These are phyloP conservation scores for Tyto alba DNA, from an alignment of 2,113 vertebrate species.

Conservation along the genomic window DNA sequence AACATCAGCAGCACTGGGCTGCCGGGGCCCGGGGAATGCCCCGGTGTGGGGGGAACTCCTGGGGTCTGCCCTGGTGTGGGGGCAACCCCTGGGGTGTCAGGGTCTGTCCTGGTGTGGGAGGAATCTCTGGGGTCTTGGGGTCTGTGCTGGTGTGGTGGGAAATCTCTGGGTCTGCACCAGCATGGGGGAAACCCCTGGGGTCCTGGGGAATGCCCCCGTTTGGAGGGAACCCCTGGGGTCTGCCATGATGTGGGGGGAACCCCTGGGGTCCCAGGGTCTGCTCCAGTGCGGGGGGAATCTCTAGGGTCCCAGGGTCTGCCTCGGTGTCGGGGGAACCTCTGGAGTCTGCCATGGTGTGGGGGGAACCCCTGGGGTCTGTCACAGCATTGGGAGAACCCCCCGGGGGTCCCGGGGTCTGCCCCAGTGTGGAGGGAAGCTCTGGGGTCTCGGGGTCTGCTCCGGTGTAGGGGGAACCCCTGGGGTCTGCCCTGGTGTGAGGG, in stretches of 20 bases:
- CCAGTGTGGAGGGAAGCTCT: neutral
- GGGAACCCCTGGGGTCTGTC: neutral
- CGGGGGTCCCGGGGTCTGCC: accelerated
- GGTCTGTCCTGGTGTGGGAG: neutral
- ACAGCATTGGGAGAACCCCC: neutral
- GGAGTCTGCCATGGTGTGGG: neutral
- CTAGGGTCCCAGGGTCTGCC: neutral
- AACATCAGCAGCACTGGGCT: neutral
- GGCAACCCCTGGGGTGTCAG: neutral
- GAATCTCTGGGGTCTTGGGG: no score
- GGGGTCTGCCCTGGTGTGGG: no score
- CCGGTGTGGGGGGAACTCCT: neutral
- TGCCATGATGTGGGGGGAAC: neutral
- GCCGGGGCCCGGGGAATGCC: neutral
- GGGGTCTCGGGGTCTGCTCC: no score
- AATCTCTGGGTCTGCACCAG: neutral
- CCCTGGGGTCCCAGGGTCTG: neutral
- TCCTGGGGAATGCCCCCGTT: accelerated
- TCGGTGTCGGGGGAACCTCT: neutral
- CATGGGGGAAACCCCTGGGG: neutral
- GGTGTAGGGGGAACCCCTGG: neutral
- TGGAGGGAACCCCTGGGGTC: neutral
- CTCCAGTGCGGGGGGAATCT: neutral
- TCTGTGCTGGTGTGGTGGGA: neutral
- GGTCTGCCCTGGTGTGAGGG: neutral